Evolutionary conservation across 2,113 vertebrate genomes (phyloP).

Genomic region (Anthoscopus minutus): DNA sequence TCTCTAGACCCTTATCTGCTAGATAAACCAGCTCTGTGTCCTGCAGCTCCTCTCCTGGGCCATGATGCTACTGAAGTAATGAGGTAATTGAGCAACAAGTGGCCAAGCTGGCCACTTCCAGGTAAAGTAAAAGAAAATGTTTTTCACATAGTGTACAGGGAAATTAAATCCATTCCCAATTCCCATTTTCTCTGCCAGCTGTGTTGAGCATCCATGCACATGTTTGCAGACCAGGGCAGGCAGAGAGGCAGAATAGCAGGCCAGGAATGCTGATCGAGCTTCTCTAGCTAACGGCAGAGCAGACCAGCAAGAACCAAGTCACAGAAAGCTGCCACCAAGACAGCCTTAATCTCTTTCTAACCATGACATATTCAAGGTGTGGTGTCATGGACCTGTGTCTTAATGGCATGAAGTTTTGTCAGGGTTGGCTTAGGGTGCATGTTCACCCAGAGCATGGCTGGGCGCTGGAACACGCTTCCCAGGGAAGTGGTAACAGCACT

Average conservation of each 20-base stretch:
- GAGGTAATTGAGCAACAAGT: background rate
- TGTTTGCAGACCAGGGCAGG: background rate
- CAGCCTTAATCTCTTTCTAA: background rate
- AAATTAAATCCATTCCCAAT: background rate
- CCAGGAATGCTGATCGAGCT: background rate
- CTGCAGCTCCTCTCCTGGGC: background rate
- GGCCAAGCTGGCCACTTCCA: background rate
- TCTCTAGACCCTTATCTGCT: background rate
- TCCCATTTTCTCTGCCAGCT: background rate
- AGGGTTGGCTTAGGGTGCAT: background rate
- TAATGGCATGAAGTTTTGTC: background rate
- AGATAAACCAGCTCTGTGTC: background rate
- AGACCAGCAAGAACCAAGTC: background rate
- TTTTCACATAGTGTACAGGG: background rate
- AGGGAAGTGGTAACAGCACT: background rate
- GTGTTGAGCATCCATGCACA: too few relatives aligned
- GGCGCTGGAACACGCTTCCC: background rate
- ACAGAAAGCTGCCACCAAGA: background rate
- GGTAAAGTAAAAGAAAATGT: background rate
- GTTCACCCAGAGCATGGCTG: background rate
- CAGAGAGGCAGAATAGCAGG: background rate
- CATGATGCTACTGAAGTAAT: rapidly evolving
- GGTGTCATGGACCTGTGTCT: too few relatives aligned
- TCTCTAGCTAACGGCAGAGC: background rate
- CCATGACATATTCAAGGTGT: background rate